These are phyloP conservation scores for Gavia stellata DNA, from an alignment of 2,113 vertebrate species.

Conservation along the genomic window DNA sequence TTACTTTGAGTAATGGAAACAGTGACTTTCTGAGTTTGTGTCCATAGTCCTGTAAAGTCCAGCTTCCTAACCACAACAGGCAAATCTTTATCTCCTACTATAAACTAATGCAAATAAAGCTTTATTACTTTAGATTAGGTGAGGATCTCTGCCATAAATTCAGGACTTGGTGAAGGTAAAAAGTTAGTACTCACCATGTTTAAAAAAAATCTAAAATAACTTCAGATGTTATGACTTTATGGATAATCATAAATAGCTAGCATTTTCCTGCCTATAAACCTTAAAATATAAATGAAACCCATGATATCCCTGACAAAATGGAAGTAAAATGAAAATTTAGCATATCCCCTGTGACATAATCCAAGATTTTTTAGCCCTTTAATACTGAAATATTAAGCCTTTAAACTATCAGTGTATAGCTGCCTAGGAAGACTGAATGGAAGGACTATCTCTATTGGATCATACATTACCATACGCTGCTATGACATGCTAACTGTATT, in stretches of 20 bases:
- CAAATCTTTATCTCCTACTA: not conserved
- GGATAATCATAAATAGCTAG: not conserved
- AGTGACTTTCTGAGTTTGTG: not conserved
- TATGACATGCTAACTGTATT: not conserved
- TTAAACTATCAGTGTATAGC: not conserved
- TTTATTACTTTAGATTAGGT: not conserved
- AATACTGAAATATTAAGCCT: not conserved
- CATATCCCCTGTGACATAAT: not conserved
- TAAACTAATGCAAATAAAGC: not conserved
- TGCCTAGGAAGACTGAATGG: not conserved
- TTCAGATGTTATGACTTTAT: not conserved
- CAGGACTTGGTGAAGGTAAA: not conserved
- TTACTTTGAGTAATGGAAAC: not conserved
- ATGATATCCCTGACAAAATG: not conserved
- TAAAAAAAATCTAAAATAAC: not conserved
- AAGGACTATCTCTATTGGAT: not conserved
- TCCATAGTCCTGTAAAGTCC: not conserved
- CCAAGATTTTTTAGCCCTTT: not conserved
- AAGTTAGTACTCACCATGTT: not conserved
- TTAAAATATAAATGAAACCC: not conserved
- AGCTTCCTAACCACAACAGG: not conserved
- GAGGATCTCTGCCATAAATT: not conserved
- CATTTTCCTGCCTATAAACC: not conserved
- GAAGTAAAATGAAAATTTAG: not conserved
- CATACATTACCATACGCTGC: accelerated